Conservation (phyloP, 2,888 invertebrate species). For the Lasioglossum marginatum region DNA sequence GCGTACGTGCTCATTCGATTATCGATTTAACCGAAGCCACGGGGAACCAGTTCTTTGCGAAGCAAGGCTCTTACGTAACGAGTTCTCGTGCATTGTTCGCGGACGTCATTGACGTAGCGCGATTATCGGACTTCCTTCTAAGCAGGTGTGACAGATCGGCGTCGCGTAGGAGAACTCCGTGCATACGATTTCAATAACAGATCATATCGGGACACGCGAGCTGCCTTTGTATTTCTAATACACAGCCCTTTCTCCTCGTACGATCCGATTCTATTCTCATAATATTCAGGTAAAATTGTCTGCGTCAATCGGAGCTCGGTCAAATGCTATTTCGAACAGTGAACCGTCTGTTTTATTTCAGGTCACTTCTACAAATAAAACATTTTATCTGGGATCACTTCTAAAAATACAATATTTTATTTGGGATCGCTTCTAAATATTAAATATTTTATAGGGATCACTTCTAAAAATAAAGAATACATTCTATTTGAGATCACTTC, state of each 20-base stretch:
- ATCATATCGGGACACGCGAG: background rate
- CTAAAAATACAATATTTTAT: too few species aligned
- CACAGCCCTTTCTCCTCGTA: background rate
- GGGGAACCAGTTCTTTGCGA: conserved; percentile 44
- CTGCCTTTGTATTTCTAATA: background rate
- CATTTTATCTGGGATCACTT: too few species aligned
- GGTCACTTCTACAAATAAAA: too few species aligned
- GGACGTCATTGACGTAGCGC: conserved; percentile 62
- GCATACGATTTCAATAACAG: background rate
- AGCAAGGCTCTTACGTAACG: conserved; percentile 58
- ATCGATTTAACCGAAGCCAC: conserved; percentile 68
- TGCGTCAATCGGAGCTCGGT: too few species aligned
- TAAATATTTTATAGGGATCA: too few species aligned
- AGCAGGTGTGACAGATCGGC: conserved; percentile 40
- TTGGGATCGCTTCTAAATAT: too few species aligned
- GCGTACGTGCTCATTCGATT: conserved; percentile 59
- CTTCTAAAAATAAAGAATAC: too few species aligned
- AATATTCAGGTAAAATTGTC: too few species aligned
- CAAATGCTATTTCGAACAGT: too few species aligned
- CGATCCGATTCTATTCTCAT: background rate
- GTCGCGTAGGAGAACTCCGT: conserved; percentile 20
- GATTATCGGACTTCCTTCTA: conserved; percentile 67
- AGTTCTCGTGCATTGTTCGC: conserved; percentile 30
- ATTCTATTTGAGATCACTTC: too few species aligned
- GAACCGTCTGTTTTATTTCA: too few species aligned